Conservation (phyloP, 2,113 vertebrate species). For the Myiozetetes cayanensis region DNA sequence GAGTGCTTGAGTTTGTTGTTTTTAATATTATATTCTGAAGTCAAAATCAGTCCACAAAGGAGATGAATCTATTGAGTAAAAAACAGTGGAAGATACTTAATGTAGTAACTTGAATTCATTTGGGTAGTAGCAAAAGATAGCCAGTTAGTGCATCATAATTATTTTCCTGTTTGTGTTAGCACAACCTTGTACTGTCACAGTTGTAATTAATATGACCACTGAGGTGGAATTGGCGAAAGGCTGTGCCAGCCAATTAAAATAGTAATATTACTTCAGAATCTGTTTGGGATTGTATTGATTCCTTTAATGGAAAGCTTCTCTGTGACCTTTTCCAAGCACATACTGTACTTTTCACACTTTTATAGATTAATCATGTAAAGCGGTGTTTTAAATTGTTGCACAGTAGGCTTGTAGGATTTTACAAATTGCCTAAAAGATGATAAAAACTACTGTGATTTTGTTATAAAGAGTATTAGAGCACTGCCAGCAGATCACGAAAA, state of each 20-base stretch:
- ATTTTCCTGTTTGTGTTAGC: conserved; percentile 20
- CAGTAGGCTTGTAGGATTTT: conserved; percentile 4
- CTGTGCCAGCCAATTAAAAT: conserved; percentile 30
- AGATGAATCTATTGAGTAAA: background rate
- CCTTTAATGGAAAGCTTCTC: conserved; percentile 5
- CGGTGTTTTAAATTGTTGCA: conserved; percentile 23
- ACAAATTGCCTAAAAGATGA: conserved; percentile 16
- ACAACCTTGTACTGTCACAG: background rate
- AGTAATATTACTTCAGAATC: background rate
- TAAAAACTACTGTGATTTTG: conserved; percentile 22
- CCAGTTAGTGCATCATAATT: background rate
- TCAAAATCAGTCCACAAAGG: background rate
- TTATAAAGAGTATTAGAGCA: conserved; percentile 1
- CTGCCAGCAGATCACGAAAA: background rate
- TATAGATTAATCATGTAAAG: conserved; percentile 21
- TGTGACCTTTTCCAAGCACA: conserved; percentile 12
- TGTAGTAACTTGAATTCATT: background rate
- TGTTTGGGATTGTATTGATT: conserved; percentile 21
- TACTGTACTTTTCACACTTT: conserved; percentile 8
- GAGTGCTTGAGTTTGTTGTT: background rate
- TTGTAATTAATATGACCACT: background rate
- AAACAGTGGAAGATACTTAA: background rate
- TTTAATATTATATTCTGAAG: background rate
- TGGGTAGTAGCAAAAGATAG: background rate
- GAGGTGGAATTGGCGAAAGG: background rate